Base-by-base conservation (phyloP, 2,888 invertebrate species). In the Aporophyla lueneburgensis region DNA sequence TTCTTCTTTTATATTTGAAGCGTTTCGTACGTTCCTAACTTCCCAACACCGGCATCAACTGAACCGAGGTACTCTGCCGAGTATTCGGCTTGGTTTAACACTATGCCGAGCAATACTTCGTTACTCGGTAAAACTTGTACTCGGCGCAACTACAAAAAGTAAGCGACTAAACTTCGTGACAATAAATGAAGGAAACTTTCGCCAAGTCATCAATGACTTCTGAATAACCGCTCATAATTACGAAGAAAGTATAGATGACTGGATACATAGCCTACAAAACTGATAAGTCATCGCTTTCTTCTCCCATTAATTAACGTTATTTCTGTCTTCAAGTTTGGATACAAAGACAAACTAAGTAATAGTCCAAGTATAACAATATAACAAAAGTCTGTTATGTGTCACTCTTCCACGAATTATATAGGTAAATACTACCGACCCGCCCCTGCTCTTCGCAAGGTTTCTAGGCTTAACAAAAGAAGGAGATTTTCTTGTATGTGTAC, bases 301-400 rank as follows among this genome's bases (percentile, higher is more conserved):
- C 21, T 21, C 19, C 2, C 33, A 49, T 40, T 80, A 62, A 80
- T 72, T 72, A 80, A 19, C 24, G 24, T 24, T 21, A n/a, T 40
- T 53, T 51, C 6, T 71, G 24, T 40, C 24, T 16, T 51, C 10
- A 63, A n/a, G 10, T 62, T 67, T 21, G 7, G 10, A 43, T 40
- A 79, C 54, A 74, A 59, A 78, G 59, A 54, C 46, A 9, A 56
- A 66, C 53, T 27, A 46, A 59, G n/a, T 27, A 7, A 59, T 9
- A 27, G 14, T 24, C n/a, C 56, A 70, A 80, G 43, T 19, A 33
- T 0, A 74, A 58, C n/a, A 67, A 71, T 27, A 58, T 19, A 74
- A 62, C 43, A 54, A 73, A 67, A 56, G 27, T 12, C 53, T 53
- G 7, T 69, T 59, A 19, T 51, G 46, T 63, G 40, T 62, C 51